A percentile compares a stretch with the other conserved stretches of the same genome.
Conservation (phyloP, 53 echinoderm and acorn worm species). For the Hippasteria phrygiana region DNA sequence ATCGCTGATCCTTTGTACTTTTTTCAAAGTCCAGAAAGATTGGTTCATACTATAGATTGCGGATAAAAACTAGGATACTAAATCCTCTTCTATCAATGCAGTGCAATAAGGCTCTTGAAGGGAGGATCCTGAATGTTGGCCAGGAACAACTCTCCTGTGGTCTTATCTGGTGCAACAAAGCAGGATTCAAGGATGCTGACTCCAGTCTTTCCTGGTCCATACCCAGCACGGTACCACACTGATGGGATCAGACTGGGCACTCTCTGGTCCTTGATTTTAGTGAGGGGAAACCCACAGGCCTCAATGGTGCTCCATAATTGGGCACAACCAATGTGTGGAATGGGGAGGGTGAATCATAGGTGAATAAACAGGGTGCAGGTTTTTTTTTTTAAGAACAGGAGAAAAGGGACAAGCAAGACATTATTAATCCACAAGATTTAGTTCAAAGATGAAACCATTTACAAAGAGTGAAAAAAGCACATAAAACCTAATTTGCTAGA, state of each 20-base stretch:
- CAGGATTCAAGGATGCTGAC: not conserved
- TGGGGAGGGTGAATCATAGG: not conserved
- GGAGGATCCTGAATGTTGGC: not conserved
- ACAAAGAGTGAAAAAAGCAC: too few relatives aligned
- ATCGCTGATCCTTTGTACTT: not conserved
- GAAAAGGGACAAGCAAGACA: too few relatives aligned
- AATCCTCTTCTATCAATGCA: not conserved
- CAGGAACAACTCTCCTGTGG: not conserved
- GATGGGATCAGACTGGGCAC: not conserved
- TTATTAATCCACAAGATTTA: too few relatives aligned
- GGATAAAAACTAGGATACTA: not conserved
- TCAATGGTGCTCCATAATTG: not conserved
- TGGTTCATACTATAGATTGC: not conserved
- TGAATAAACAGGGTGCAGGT: not conserved
- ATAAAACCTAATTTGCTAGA: too few relatives aligned
- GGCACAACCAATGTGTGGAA: slow-evolving; percentile 40
- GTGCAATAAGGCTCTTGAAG: too few relatives aligned
- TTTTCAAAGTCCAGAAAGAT: not conserved
- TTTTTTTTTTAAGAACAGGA: not conserved
- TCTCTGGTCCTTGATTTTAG: not conserved
- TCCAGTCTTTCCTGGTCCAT: not conserved
- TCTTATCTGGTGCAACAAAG: not conserved
- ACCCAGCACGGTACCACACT: not conserved
- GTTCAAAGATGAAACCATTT: too few relatives aligned
- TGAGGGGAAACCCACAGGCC: slow-evolving; percentile 42